These are phyloP conservation scores for Caenorhabditis sulstoni DNA, from an alignment of 2,888 invertebrate genomes.

Conservation along the genomic window DNA sequence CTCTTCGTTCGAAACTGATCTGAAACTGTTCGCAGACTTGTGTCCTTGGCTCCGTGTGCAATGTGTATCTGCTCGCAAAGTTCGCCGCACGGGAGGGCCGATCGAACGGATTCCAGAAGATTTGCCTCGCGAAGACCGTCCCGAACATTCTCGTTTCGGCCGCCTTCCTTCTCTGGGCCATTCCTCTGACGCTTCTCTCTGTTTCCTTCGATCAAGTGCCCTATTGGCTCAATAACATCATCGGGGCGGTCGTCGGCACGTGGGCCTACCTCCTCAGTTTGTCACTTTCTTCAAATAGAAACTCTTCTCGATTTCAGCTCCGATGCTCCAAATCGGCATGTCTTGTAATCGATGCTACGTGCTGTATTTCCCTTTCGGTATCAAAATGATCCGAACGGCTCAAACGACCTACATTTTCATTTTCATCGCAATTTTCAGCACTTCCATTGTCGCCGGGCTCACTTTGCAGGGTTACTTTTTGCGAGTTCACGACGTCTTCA, in stretches of 20 bases:
- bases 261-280: conserved; percentile 38
- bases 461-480: conserved; percentile 15
- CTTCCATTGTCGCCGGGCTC: background rate
- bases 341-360: conserved; percentile 45
- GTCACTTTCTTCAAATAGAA: background rate
- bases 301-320: conserved; percentile 16
- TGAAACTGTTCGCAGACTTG: conserved; percentile 18
- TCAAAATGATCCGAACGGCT: conserved; percentile 12
- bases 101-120: conserved; percentile 41
- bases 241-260: conserved; percentile 21
- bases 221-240: conserved; percentile 18
- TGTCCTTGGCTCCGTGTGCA: conserved; percentile 24
- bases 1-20: too few relatives aligned
- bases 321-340: conserved; percentile 42
- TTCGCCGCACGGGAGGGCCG: conserved; percentile 6
- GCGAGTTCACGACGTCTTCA: too few relatives aligned
- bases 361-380: conserved; percentile 47
- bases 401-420: conserved; percentile 15
- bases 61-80: conserved; percentile 23
- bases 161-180: conserved; percentile 31
- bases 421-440: background rate
- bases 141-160: conserved; percentile 36
- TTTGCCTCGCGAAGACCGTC: conserved; percentile 30
- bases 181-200: conserved; percentile 19
- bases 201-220: conserved; percentile 16